Evolutionary conservation across 2,113 vertebrate genomes (phyloP).

Genomic region (Callorhinus ursinus): DNA sequence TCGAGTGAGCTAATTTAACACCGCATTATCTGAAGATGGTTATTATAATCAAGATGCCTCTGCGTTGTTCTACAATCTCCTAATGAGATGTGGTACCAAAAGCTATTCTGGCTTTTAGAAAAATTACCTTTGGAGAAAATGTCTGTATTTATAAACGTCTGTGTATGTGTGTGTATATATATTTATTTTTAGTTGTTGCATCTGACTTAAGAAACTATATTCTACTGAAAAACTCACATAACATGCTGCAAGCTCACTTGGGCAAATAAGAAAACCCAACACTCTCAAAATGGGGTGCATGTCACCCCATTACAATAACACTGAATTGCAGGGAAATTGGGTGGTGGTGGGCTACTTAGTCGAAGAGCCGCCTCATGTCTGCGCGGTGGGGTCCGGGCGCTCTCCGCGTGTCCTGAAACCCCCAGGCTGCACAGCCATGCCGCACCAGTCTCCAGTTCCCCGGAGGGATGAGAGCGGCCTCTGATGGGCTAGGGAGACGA

Average conservation of each 20-base stretch:
- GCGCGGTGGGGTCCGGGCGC: rapidly evolving
- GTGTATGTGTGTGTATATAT: background rate
- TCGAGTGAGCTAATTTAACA: conserved; percentile 62
- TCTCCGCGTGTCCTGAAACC: rapidly evolving
- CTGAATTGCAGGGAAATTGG: rapidly evolving
- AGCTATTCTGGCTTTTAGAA: conserved; percentile 30
- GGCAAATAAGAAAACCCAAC: background rate
- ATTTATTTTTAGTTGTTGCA: conserved; percentile 63
- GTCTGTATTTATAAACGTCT: conserved; percentile 5
- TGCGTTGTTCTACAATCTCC: conserved; percentile 56
- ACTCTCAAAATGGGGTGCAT: rapidly evolving
- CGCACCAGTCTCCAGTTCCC: rapidly evolving
- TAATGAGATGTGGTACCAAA: conserved; percentile 73
- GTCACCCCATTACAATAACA: background rate
- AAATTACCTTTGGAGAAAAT: conserved; percentile 37
- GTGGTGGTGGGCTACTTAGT: rapidly evolving
- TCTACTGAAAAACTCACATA: background rate
- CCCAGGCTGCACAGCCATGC: background rate
- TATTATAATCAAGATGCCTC: conserved; percentile 79
- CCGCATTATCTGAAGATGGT: conserved; percentile 70
- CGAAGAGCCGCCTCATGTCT: rapidly evolving
- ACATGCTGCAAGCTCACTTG: background rate
- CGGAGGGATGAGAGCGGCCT: background rate
- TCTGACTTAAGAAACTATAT: conserved; percentile 19
- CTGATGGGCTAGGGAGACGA: too few species aligned